These are phyloP conservation scores for Heliconius ethilla DNA, from an alignment of 2,888 invertebrate genomes.

Conservation along the genomic window DNA sequence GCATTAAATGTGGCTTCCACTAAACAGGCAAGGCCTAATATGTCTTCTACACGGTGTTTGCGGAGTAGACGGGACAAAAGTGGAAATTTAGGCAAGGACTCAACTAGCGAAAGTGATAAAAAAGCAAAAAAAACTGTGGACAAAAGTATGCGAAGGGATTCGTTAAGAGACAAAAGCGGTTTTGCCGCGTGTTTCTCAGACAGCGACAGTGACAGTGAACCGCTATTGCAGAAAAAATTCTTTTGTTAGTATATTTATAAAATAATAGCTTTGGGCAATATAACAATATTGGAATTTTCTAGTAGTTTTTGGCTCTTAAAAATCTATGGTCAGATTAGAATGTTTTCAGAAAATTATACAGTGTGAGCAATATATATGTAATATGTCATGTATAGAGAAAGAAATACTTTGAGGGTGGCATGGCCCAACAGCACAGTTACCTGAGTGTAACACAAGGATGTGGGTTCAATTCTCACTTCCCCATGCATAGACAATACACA, in stretches of 20 bases:
- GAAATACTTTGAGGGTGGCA: no score
- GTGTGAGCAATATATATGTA: not conserved
- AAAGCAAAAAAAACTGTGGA: conserved; percentile 52
- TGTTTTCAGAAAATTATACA: not conserved
- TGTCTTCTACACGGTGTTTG: conserved; percentile 36
- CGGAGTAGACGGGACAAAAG: conserved; percentile 40
- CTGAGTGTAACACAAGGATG: no score
- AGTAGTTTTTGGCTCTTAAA: conserved; percentile 39
- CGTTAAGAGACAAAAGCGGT: conserved; percentile 68
- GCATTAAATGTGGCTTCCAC: conserved; percentile 64
- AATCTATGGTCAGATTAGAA: conserved; percentile 15
- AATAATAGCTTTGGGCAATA: conserved; percentile 41
- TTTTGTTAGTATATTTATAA: conserved; percentile 56
- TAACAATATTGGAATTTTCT: conserved; percentile 41
- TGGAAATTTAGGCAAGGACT: conserved; percentile 36
- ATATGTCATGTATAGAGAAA: no score
- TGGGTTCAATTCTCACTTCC: no score
- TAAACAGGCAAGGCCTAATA: conserved; percentile 41
- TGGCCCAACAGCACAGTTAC: no score
- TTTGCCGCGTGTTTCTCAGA: conserved; percentile 74
- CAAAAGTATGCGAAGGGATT: conserved; percentile 57
- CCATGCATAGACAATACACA: no score
- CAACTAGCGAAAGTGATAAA: conserved; percentile 42
- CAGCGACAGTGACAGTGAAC: conserved; percentile 72
- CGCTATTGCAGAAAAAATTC: conserved; percentile 64